phyloP scores from a whole-genome alignment of 2,113 vertebrate species.

The Dicerorhinus sumatrensis region DNA sequence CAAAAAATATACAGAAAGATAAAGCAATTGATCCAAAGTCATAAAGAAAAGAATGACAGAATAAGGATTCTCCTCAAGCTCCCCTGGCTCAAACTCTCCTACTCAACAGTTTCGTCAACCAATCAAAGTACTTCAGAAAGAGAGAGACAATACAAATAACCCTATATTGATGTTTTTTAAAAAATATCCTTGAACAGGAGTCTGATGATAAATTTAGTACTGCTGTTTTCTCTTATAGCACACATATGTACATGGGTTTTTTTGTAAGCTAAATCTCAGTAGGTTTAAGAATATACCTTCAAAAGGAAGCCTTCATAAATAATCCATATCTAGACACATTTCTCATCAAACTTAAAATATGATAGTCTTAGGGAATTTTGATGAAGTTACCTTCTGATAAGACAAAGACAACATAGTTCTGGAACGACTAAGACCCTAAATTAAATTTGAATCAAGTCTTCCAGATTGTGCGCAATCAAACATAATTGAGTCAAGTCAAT shows the following conservation, averaged over 20 bases:
- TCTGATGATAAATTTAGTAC: neutral
- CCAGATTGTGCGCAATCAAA: neutral
- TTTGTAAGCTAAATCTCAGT: neutral
- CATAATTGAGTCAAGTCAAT: neutral
- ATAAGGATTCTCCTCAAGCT: neutral
- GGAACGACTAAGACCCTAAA: neutral
- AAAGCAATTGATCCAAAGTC: neutral
- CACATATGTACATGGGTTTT: neutral
- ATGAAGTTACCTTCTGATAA: neutral
- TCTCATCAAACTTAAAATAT: slow-evolving; percentile 23
- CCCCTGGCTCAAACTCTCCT: neutral
- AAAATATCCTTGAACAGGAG: neutral
- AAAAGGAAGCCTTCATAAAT: neutral
- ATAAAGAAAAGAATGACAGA: neutral
- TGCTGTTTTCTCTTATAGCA: neutral
- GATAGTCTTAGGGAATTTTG: neutral
- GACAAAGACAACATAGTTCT: neutral
- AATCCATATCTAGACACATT: neutral
- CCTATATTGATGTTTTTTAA: neutral
- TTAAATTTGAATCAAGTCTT: neutral
- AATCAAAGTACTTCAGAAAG: neutral
- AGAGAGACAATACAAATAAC: neutral
- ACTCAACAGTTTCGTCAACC: neutral
- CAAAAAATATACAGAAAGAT: neutral
- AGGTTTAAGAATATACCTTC: neutral